Conservation (phyloP, 2,797 vertebrate genomes). For the Sandelia bainsii region DNA sequence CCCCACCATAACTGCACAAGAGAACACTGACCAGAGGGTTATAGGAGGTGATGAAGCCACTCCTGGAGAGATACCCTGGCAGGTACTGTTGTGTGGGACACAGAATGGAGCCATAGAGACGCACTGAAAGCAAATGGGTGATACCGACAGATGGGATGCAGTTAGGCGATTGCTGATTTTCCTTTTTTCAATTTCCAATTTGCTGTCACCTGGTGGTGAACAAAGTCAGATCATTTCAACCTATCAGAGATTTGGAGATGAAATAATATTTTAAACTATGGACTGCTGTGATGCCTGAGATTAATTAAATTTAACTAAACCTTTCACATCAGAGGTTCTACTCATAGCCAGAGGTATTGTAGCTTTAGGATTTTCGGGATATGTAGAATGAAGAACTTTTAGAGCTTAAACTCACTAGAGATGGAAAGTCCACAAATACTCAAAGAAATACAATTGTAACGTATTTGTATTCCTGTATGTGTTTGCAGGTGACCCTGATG, state of each 20-base stretch:
- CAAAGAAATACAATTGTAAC: too few relatives aligned
- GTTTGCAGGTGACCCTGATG: conserved; percentile 86
- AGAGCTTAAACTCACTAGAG: too few relatives aligned
- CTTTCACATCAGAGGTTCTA: too few relatives aligned
- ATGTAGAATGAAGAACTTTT: background rate
- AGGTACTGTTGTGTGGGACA: conserved; percentile 82
- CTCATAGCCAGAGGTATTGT: too few relatives aligned
- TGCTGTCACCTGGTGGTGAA: too few relatives aligned
- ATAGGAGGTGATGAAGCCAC: conserved; percentile 88
- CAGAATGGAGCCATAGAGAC: background rate
- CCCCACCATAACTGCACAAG: conserved; percentile 31
- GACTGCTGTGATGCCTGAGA: too few relatives aligned
- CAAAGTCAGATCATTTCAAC: too few relatives aligned
- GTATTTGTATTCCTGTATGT: conserved; percentile 22
- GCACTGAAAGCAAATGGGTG: conserved; percentile 2
- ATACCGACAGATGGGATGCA: background rate
- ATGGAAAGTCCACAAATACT: too few relatives aligned
- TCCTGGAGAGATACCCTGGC: conserved; percentile 94
- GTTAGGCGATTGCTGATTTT: background rate
- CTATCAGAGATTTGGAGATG: too few relatives aligned
- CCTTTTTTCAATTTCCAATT: too few relatives aligned
- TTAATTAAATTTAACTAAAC: too few relatives aligned
- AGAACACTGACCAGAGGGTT: conserved; percentile 71
- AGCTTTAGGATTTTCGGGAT: background rate
- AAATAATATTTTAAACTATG: too few relatives aligned